A percentile compares a stretch with the other conserved stretches of the same genome.
Conservation (phyloP, 2,113 vertebrate species). For the Galeopterus variegatus region DNA sequence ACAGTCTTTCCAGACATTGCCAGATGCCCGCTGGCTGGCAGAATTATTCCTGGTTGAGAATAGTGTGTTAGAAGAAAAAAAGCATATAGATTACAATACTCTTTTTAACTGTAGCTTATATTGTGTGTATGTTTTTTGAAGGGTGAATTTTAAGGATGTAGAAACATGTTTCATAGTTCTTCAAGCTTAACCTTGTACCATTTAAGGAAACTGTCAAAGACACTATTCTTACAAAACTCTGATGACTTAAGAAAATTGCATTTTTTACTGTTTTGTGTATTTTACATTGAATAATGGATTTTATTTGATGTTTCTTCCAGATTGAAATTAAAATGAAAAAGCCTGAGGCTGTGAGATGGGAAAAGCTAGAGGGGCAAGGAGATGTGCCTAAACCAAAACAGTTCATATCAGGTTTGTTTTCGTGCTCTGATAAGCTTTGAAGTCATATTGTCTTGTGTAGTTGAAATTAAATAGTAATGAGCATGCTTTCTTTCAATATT, state of each 20-base stretch:
- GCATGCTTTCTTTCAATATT: conserved; percentile 65
- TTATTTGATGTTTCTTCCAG: conserved; percentile 87
- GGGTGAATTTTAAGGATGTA: conserved; percentile 56
- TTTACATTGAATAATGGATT: conserved; percentile 74
- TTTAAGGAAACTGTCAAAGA: conserved; percentile 64
- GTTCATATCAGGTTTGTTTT: conserved; percentile 93
- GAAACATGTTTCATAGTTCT: conserved; percentile 65
- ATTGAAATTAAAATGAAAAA: conserved; percentile 99
- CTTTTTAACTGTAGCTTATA: neutral
- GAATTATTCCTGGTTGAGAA: neutral
- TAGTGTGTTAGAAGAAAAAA: neutral
- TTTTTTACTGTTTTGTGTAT: conserved; percentile 70
- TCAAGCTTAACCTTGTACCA: conserved; percentile 54
- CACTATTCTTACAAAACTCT: conserved; percentile 59
- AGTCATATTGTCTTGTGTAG: neutral
- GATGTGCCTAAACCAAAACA: conserved; percentile 91
- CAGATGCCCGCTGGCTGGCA: neutral
- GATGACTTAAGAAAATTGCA: conserved; percentile 41
- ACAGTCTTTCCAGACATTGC: neutral
- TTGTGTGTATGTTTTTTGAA: conserved; percentile 26
- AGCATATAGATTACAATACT: neutral
- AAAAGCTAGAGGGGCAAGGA: conserved; percentile 95
- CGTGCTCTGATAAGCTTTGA: conserved; percentile 61
- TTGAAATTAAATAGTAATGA: conserved; percentile 69
- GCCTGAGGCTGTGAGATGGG: conserved; percentile 96